Evolutionary conservation across 37 sponge, comb jelly and placozoan genomes (phyloP).

Genomic region (Agelas oroides): DNA sequence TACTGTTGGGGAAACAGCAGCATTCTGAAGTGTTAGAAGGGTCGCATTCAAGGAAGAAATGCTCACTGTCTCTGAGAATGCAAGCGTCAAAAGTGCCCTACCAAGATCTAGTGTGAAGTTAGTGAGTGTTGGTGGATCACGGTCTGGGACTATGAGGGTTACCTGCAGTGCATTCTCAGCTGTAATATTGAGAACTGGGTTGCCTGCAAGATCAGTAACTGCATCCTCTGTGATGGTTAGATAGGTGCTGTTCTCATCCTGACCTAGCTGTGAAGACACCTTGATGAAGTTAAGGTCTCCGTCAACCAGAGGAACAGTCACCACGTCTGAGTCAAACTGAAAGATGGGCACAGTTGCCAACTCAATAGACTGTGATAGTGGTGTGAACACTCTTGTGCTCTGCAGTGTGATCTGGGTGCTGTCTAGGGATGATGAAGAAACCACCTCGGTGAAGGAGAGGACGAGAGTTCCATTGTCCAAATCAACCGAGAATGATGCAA

Average conservation of each 20-base stretch:
- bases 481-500: constrained; percentile 72
- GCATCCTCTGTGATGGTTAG: constrained; percentile 43
- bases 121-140: constrained; percentile 68
- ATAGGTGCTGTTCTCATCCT: constrained; percentile 60
- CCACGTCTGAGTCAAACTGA: constrained; percentile 32
- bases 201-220: constrained; percentile 70
- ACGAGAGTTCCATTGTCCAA: constrained; percentile 60
- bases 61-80: constrained; percentile 81
- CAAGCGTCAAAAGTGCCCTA: constrained; percentile 51
- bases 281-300: constrained; percentile 66
- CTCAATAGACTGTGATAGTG: constrained; percentile 2
- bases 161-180: constrained; percentile 41
- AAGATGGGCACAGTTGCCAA: constrained; percentile 1
- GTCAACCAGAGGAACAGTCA: constrained; percentile 38
- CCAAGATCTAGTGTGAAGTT: constrained; percentile 83
- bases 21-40: constrained; percentile 69
- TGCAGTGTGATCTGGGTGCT: constrained; percentile 70
- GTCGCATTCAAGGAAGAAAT: constrained; percentile 48
- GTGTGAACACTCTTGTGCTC: constrained; percentile 22
- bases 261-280: constrained; percentile 50
- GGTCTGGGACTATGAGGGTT: constrained; percentile 53
- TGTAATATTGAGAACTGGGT: constrained; percentile 47
- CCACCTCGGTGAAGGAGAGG: constrained; percentile 83
- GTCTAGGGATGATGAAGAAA: constrained; percentile 50
- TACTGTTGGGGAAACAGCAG: constrained; percentile 15